Evolutionary conservation across 2,113 vertebrate genomes (phyloP).

Genomic region (Campylomormyrus numenius): DNA sequence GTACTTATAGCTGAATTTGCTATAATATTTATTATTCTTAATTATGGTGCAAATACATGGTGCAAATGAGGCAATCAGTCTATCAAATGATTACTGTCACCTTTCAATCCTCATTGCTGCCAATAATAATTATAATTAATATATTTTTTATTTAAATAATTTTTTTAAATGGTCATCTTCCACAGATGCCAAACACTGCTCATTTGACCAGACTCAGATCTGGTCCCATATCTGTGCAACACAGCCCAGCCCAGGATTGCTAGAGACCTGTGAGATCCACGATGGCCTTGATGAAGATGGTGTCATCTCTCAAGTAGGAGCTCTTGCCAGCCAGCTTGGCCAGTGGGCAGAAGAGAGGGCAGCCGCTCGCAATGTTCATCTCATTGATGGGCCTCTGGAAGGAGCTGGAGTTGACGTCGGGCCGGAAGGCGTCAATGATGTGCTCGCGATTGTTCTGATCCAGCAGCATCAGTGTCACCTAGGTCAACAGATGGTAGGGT

Average conservation of each 20-base stretch:
- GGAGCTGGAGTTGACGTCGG: slow-evolving; percentile 79
- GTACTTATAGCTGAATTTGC: background rate
- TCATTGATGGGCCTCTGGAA: slow-evolving; percentile 84
- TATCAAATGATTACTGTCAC: background rate
- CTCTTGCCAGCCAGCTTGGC: slow-evolving; percentile 80
- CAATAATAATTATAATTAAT: background rate
- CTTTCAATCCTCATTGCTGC: background rate
- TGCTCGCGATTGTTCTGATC: slow-evolving; percentile 95
- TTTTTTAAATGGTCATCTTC: background rate
- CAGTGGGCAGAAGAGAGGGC: slow-evolving; percentile 88
- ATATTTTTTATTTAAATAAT: background rate
- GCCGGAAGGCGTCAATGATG: slow-evolving; percentile 88
- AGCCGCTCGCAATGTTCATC: slow-evolving; percentile 97
- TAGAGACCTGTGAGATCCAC: slow-evolving; percentile 85
- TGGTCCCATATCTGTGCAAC: background rate
- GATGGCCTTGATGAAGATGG: slow-evolving; percentile 92
- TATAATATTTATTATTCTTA: background rate
- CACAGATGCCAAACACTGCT: background rate
- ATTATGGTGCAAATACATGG: background rate
- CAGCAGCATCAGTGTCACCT: slow-evolving; percentile 96
- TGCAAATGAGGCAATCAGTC: background rate
- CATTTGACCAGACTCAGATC: background rate
- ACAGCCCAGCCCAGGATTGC: background rate
- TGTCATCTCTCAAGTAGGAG: slow-evolving; percentile 81
- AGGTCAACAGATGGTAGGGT: background rate